phyloP scores from a whole-genome alignment of 2,797 vertebrate species.

The Vespertilio murinus region DNA sequence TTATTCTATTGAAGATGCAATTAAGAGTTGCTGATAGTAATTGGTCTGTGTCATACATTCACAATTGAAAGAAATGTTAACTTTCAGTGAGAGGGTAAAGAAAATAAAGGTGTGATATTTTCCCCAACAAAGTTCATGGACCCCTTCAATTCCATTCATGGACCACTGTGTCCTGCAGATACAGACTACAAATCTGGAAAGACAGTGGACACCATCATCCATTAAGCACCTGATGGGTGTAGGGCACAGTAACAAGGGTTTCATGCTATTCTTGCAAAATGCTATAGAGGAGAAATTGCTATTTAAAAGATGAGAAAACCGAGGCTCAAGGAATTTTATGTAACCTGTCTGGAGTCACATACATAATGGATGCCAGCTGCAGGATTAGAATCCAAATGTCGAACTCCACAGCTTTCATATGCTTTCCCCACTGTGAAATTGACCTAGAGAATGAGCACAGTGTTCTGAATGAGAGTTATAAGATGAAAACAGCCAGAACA shows the following conservation, averaged over 20 bases:
- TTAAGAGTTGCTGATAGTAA: neutral
- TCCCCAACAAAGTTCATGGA: neutral
- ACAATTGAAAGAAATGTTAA: neutral
- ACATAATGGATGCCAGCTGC: neutral
- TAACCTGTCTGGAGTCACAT: neutral
- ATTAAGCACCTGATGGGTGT: neutral
- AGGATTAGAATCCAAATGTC: neutral
- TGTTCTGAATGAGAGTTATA: neutral
- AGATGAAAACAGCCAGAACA: neutral
- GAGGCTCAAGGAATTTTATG: neutral
- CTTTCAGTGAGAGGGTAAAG: neutral
- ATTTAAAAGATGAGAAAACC: neutral
- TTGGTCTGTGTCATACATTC: neutral
- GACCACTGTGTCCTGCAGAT: neutral
- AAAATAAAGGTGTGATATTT: neutral
- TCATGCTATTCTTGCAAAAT: neutral
- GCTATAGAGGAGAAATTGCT: neutral
- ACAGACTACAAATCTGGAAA: neutral
- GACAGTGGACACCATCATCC: neutral
- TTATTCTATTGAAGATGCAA: neutral
- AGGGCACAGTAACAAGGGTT: neutral
- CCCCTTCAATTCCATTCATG: neutral
- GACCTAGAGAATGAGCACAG: neutral
- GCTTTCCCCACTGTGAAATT: neutral
- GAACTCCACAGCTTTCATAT: neutral